Base-by-base conservation (phyloP, 2,113 vertebrate species). In the Mirza zaza region DNA sequence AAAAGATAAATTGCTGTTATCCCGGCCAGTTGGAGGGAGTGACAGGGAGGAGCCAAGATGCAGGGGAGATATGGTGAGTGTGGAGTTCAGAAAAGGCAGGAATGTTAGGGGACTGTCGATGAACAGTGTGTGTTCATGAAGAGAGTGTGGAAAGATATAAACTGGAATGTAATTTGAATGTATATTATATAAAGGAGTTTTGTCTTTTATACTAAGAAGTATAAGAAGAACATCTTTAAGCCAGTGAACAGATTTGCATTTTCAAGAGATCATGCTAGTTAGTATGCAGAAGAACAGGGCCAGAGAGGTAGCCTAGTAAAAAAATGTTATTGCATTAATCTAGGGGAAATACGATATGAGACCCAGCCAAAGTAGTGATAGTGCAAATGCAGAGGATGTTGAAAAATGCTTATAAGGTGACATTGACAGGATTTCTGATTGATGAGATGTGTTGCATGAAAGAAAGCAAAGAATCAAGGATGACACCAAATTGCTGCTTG, bases 211-310 rank as follows among this genome's bases (percentile, higher is more conserved):
- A n/a, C 10, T 57, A 50, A 94, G 36, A 91, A 57, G 6, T 42
- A 13, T 36, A 73, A 85, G 39, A 86, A 65, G 75, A 77, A 76
- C 12, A 80, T 67, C 65, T 55, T 87, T 39, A 86, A 86, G 25
- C 18, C 7, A 55, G 61, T 82, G 68, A 21, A 57, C 13, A 59
- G 50, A 92, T 29, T 42, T 76, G n/a, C 18, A 84, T 25, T 68
- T 68, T 52, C 32, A 84, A 65, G 76, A 25, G 23, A 57, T 84
- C 59, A 50, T 21, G 45, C 27, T 55, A 42, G 39, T 75, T 57
- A 42, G 29, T 42, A 80, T 32, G 71, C 34, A 85, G 68, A 80
- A 71, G 36, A 97, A 32, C 32, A 88, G 36, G 45, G 4, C 10
- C 39, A 45, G 42, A 27, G 48, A 80, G 18, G 36, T 42, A 77